These are phyloP conservation scores for Rallus limicola DNA, from an alignment of 2,113 vertebrate genomes.

Conservation along the genomic window DNA sequence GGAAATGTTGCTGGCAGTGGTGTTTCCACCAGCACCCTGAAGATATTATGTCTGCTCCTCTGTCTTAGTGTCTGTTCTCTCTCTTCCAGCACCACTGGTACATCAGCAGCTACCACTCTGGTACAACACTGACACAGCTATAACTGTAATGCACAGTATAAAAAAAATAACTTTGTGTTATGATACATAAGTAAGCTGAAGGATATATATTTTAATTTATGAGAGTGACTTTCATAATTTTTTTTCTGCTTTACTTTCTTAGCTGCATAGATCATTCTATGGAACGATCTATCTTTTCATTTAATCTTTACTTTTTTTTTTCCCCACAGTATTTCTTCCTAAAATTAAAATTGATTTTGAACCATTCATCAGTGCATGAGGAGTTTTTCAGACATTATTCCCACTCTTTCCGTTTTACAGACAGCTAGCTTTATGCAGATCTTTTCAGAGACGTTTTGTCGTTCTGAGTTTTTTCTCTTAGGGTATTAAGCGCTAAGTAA, in stretches of 20 bases:
- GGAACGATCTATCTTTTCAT: slow-evolving; percentile 15
- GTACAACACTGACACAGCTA: not conserved
- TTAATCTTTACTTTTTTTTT: not conserved
- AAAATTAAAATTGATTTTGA: slow-evolving; percentile 51
- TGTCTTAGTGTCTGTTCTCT: not conserved
- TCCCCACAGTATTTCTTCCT: not conserved
- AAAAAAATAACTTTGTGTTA: not conserved
- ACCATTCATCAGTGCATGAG: not conserved
- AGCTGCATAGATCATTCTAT: not conserved
- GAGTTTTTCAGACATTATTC: not conserved
- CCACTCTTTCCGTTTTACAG: not conserved
- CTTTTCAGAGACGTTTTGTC: not conserved
- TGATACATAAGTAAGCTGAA: not conserved
- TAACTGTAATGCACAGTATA: not conserved
- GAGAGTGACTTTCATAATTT: not conserved
- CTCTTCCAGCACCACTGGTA: not conserved
- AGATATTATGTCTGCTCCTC: not conserved
- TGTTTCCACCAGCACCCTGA: not conserved
- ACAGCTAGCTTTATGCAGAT: not conserved
- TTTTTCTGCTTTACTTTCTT: not conserved
- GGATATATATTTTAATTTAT: not conserved
- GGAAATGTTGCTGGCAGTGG: not conserved
- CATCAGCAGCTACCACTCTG: not conserved
- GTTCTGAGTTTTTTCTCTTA: not conserved
- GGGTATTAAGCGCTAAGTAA: not conserved